Evolutionary conservation across 2,113 vertebrate species (phyloP), one percentile per base, ranked within the genome.

Genomic region (Vidua chalybeata): DNA sequence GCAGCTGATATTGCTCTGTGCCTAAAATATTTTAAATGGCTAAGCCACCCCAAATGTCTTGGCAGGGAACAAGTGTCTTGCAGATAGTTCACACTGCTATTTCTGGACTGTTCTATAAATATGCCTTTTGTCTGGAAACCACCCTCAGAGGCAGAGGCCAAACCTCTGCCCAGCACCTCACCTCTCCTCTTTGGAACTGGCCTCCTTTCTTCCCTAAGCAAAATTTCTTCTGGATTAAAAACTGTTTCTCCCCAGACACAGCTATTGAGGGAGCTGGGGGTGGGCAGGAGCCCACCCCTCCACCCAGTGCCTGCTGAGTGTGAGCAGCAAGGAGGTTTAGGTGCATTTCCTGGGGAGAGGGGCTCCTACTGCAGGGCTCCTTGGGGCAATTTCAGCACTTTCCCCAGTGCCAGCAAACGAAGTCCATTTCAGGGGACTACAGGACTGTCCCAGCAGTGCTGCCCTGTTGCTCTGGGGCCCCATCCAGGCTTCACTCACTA

Each of bases 231-330:
- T 75, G 43, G 19, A 56, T 37, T 66, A 37, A 49, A 71, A 78
- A 4, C 56, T 20, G 28, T 5, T 67, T 58, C 16, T 84, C 41
- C 55, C 43, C 46, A 48, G 11, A 22, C 5, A 5, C 5, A 77
- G 45, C 48, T 31, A 7, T 0, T 13, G 62, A 67, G 59, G 58
- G 58, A 83, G n/a, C 27, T 35, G 74, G 19, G 19, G 24, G 0
- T 45, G 22, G 18, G 17, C 56, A 66, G 61, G 11, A 85, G 56
- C 52, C 35, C 30, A 14, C 23, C 9, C n/a, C 31, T 45, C 8
- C 39, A 23, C 28, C 21, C 67, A 7, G 62, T 1, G 15, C 56
- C 85, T n/a, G 31, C 9, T 3, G 27, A 5, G 20, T 3, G 0
- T 3, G 31, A 86, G 66, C 71, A 39, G 28, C 35, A 68, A 21